These are phyloP conservation scores for Orchestia grillus DNA, from an alignment of 1,140 invertebrate species.

Conservation along the genomic window DNA sequence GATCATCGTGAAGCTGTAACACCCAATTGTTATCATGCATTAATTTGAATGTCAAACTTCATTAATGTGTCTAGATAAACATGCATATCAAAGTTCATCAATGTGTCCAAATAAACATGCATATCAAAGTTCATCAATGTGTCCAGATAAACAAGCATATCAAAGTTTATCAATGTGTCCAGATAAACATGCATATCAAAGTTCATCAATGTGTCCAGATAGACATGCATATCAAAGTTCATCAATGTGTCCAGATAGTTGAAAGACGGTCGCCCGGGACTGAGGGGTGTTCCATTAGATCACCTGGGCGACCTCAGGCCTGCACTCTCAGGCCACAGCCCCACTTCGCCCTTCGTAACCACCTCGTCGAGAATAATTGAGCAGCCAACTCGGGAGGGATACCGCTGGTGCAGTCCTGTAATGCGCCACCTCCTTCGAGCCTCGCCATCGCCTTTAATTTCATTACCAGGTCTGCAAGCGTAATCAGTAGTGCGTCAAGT, in stretches of 20 bases:
- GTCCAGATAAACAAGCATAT: no score
- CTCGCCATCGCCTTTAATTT: background rate
- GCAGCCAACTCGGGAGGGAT: background rate
- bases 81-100: background rate
- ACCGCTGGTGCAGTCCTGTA: background rate
- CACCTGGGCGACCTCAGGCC: slow-evolving; percentile 7
- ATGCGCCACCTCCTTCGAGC: background rate
- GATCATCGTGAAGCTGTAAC: background rate
- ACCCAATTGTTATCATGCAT: background rate
- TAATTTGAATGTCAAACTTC: no score
- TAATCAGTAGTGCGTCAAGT: background rate
- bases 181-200: no score
- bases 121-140: no score
- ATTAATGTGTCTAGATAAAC: no score
- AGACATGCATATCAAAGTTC: background rate
- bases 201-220: no score
- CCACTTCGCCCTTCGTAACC: slow-evolving; percentile 49
- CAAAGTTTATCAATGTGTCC: no score
- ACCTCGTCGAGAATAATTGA: slow-evolving; percentile 49
- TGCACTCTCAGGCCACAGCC: slow-evolving; percentile 36
- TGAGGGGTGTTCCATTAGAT: background rate
- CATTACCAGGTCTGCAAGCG: background rate
- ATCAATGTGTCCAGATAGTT: background rate
- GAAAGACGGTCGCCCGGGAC: background rate
- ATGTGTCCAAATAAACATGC: background rate